Base-by-base conservation (phyloP, 2,888 invertebrate species). In the Apamea epomidion region DNA sequence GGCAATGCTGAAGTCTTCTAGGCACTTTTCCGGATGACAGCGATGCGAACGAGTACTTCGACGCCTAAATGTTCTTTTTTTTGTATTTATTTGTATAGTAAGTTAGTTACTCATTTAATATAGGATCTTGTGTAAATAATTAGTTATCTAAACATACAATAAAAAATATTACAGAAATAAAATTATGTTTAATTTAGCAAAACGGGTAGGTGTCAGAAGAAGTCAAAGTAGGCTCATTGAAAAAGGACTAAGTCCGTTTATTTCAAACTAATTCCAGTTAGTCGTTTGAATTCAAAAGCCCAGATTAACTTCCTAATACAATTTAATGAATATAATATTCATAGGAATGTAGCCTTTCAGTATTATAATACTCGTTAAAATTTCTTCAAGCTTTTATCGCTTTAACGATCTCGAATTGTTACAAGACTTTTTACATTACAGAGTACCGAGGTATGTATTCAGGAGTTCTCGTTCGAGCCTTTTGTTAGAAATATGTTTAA, bases 351-450 rank as follows among this genome's bases (percentile, higher is more conserved):
- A 67, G 7, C n/a, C 64, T 71, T 67, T 54, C n/a, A 48, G 18
- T 48, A 45, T 21, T 54, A 51, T 21, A 29, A 45, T 10, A 45
- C 67, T 81, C 60, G 74, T 64, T 81, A 60, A 75, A 58, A 71
- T 72, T 64, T 58, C n/a, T 74, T 42, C 42, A n/a, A 6, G n/a
- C 14, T 71, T 37, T 51, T n/a, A 73, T 60, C 64, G 37, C 64
- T 74, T n/a, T 62, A 18, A 37, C 16, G 62, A 71, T 32, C 16
- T 58, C 1, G n/a, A 68, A 67, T 74, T 74, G 29, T 72, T 45
- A 18, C 21, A 67, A n/a, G 25, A 60, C 18, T 68, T 72, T 82
- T 84, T 67, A 78, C 7, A 72, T 72, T 71, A 82, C 18, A 2
- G 2, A 45, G 62, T 54, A n/a, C 25, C 18, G 2, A 29, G 12